phyloP scores from a whole-genome alignment of 1,140 invertebrate species.

The Pinna nobilis region DNA sequence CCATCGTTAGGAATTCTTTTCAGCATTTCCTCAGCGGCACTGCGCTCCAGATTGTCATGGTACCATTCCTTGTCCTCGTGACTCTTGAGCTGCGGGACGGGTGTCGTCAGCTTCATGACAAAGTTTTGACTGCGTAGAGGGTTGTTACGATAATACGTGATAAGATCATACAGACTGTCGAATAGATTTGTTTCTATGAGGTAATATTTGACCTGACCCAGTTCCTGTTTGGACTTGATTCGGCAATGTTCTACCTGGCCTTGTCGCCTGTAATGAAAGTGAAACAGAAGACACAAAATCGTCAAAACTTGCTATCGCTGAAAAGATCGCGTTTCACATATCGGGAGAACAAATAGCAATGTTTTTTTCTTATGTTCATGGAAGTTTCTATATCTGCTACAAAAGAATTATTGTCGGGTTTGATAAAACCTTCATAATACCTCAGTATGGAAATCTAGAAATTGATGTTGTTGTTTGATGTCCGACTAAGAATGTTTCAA shows the following conservation, averaged over 20 bases:
- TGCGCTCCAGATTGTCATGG: conserved; percentile 85
- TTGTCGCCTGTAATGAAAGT: conserved; percentile 80
- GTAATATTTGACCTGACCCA: conserved; percentile 92
- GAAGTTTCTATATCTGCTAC: too few species aligned
- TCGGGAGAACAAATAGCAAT: too few species aligned
- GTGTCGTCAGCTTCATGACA: conserved; percentile 89
- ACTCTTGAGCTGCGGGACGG: conserved; percentile 95
- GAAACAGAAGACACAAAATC: not conserved
- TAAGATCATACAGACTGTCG: conserved; percentile 93
- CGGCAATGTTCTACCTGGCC: conserved; percentile 94
- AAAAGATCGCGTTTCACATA: too few species aligned
- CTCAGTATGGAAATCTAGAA: too few species aligned
- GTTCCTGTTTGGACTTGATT: conserved; percentile 91
- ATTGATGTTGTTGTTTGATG: too few species aligned
- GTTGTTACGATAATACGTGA: conserved; percentile 92
- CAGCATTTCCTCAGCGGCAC: conserved; percentile 90
- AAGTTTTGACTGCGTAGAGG: conserved; percentile 92
- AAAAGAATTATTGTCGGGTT: too few species aligned
- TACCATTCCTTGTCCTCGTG: conserved; percentile 97
- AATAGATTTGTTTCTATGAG: conserved; percentile 92
- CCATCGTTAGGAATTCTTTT: conserved; percentile 89
- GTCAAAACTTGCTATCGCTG: too few species aligned
- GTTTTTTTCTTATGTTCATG: too few species aligned
- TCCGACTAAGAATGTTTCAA: too few species aligned
- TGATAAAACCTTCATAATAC: too few species aligned